phyloP scores from a whole-genome alignment of 2,113 vertebrate species.

The Ailurus styani region DNA sequence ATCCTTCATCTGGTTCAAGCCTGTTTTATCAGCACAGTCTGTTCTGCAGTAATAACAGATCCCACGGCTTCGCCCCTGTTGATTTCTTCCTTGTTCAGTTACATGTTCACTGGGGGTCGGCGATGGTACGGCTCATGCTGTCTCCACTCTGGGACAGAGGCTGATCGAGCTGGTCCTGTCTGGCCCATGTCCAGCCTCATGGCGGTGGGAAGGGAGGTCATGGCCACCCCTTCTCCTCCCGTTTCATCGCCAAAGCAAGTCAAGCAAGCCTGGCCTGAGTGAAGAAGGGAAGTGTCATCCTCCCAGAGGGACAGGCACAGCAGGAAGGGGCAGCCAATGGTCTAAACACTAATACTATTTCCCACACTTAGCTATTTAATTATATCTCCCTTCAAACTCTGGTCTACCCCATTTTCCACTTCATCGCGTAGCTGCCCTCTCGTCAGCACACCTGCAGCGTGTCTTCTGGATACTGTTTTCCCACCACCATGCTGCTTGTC shows the following conservation, averaged over 20 bases:
- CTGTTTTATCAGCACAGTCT: background rate
- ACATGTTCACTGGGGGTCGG: background rate
- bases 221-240: background rate
- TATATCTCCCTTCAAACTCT: background rate
- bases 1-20: background rate
- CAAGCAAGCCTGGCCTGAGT: background rate
- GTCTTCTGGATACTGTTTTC: background rate
- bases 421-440: background rate
- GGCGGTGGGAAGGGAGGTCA: background rate
- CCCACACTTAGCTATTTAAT: background rate
- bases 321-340: background rate
- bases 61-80: fast-evolving
- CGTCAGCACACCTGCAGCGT: background rate
- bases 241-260: background rate
- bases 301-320: background rate
- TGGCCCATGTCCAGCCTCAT: too few relatives aligned
- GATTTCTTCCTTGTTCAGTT: background rate
- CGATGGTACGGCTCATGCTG: background rate
- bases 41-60: too few relatives aligned
- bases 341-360: background rate
- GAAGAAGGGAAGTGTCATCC: background rate
- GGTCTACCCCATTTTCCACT: background rate
- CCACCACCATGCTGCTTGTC: fast-evolving
- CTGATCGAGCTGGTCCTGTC: background rate
- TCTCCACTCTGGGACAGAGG: background rate